phyloP scores from a whole-genome alignment of 2,797 vertebrate species.

The Enteromius thamalakanensis region DNA sequence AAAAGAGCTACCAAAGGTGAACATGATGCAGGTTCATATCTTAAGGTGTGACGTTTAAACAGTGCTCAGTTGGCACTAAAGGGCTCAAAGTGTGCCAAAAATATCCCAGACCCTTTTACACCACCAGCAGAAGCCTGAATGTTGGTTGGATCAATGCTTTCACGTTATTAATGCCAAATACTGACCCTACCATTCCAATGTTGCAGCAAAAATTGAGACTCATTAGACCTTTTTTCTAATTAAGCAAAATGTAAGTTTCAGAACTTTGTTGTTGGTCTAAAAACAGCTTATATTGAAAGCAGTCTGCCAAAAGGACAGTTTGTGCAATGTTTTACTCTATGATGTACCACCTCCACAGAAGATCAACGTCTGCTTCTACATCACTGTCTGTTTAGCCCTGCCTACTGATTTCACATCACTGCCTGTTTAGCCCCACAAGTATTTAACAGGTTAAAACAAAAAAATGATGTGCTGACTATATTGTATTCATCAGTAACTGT shows the following conservation, averaged over 20 bases:
- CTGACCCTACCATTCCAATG: not conserved
- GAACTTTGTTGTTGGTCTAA: too few species aligned
- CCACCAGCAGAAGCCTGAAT: not conserved
- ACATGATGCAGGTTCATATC: not conserved
- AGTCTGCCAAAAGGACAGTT: too few species aligned
- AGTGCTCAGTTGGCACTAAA: not conserved
- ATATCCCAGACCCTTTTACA: not conserved
- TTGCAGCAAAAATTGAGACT: not conserved
- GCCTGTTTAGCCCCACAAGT: too few species aligned
- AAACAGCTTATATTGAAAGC: too few species aligned
- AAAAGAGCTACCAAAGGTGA: not conserved
- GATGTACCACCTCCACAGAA: too few species aligned
- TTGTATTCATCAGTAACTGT: too few species aligned
- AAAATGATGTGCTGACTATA: not conserved
- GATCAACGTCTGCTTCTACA: too few species aligned
- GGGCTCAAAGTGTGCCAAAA: not conserved
- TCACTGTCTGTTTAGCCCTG: too few species aligned
- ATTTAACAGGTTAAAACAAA: not conserved
- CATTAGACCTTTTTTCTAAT: not conserved
- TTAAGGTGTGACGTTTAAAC: not conserved
- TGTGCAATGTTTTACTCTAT: too few species aligned
- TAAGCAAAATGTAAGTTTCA: too few species aligned
- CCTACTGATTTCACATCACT: too few species aligned
- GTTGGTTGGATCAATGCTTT: not conserved
- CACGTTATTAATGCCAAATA: not conserved